Conservation (phyloP, 2,797 vertebrate genomes). For the Coluber constrictor region DNA sequence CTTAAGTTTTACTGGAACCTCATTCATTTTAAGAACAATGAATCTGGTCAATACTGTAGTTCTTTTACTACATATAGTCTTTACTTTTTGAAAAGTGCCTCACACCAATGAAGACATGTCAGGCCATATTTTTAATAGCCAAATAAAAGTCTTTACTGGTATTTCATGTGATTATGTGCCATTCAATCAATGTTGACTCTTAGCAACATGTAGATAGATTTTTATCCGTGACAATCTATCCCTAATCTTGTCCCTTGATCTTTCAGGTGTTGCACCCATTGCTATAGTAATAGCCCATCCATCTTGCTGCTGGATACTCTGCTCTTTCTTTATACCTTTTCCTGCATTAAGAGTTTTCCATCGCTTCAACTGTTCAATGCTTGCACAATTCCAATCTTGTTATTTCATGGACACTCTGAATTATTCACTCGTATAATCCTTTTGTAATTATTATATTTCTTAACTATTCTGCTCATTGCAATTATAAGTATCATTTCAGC, state of each 20-base stretch:
- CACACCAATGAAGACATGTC: neutral
- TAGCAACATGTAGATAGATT: neutral
- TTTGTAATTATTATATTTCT: neutral
- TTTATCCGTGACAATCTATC: neutral
- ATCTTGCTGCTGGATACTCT: neutral
- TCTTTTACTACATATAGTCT: neutral
- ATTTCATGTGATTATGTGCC: neutral
- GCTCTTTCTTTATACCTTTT: neutral
- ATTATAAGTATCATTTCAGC: neutral
- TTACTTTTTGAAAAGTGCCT: neutral
- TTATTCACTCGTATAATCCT: neutral
- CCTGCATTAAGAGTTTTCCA: neutral
- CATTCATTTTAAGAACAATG: neutral
- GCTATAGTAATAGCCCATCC: neutral
- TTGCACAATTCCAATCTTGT: neutral
- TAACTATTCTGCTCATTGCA: neutral
- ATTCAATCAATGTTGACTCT: neutral
- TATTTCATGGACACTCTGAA: neutral
- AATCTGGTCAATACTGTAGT: neutral
- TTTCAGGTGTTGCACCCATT: neutral
- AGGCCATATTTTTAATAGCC: neutral
- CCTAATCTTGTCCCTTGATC: neutral
- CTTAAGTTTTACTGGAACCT: neutral
- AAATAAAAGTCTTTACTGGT: neutral
- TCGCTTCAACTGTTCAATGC: neutral